Evolutionary conservation across 2,113 vertebrate species (phyloP), one percentile per base, ranked within the genome.

Genomic region (Ceyx melanurus): DNA sequence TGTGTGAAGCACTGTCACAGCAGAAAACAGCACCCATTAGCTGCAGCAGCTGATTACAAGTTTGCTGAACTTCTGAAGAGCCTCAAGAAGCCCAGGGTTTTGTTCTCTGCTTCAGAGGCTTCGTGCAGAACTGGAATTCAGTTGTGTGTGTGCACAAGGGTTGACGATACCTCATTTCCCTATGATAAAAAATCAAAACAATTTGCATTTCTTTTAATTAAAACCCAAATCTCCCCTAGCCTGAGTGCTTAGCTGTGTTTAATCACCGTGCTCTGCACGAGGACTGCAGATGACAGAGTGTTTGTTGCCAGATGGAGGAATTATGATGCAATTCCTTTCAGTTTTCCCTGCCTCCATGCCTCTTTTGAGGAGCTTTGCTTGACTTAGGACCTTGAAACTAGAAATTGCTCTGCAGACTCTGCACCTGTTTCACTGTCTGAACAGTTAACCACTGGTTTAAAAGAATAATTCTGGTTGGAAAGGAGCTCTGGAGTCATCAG

Each of bases 151-250:
- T 82, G 46, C n/a, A 64, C 31, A 64, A 64, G 13, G 18, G 23
- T 60, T 89, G 72, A 86, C 16, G 56, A 83, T 71, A 25, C 3
- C 33, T 80, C 43, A 78, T 93, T 77, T 88, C 53, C 62, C 51
- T 86, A 20, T 62, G 82, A 73, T 77, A 50, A 91, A 84, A 84
- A 82, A 66, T 64, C 35, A 91, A 76, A 85, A 72, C 9, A 48
- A 82, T 68, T 82, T 93, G 1, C 15, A 68, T 81, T 87, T 71
- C 68, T 89, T 95, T 92, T 82, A 93, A 92, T 95, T 92, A 93
- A 94, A 95, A 93, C 92, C 85, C 85, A 92, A 94, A 77, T 62
- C 50, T 67, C 50, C 82, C 68, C 46, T 79, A 88, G 11, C 19
- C 11, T 50, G 45, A 72, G 56, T 85, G 77, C 25, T 92, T 65